phyloP scores from a whole-genome alignment of 2,888 invertebrate genomes.

The Latrodectus hesperus region DNA sequence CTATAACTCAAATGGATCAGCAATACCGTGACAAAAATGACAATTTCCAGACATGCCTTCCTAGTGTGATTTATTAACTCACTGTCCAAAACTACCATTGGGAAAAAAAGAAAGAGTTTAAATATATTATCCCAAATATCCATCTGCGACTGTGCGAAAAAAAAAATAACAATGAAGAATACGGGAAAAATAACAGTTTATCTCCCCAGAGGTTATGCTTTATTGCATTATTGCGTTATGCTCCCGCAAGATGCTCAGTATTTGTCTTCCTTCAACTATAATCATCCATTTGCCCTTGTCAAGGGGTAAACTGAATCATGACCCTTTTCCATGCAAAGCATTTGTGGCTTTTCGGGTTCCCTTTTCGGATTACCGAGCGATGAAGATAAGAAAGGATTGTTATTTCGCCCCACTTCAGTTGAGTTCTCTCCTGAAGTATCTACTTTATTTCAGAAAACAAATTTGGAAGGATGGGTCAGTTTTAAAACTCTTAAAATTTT shows the following conservation, averaged over 20 bases:
- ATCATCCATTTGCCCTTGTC: constrained; percentile 48
- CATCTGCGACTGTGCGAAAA: neutral
- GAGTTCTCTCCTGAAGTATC: neutral
- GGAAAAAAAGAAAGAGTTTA: constrained; percentile 34
- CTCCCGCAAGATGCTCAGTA: constrained; percentile 23
- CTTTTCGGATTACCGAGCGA: constrained; percentile 4
- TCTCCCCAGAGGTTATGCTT: constrained; percentile 37
- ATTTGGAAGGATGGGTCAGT: too few species aligned
- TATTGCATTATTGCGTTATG: constrained; percentile 47
- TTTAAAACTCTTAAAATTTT: too few species aligned
- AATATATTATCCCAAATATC: constrained; percentile 42
- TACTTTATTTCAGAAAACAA: too few species aligned
- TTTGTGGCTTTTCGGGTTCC: constrained; percentile 12
- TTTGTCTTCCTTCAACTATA: constrained; percentile 39
- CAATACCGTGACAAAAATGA: constrained; percentile 21
- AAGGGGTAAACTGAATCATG: constrained; percentile 57
- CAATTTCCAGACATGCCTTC: constrained; percentile 29
- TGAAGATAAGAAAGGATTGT: neutral
- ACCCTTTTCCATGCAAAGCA: constrained; percentile 34
- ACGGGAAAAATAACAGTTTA: constrained; percentile 43
- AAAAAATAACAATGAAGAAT: constrained; percentile 1
- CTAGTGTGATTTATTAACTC: constrained; percentile 12
- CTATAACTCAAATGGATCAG: constrained; percentile 25
- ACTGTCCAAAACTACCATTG: neutral
- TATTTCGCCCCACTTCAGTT: constrained; percentile 11